Percentiles rank a stretch among this genome's conserved stretches.
Evolutionary conservation across 2,888 invertebrate genomes (phyloP).

Genomic region (Alcis repandata): DNA sequence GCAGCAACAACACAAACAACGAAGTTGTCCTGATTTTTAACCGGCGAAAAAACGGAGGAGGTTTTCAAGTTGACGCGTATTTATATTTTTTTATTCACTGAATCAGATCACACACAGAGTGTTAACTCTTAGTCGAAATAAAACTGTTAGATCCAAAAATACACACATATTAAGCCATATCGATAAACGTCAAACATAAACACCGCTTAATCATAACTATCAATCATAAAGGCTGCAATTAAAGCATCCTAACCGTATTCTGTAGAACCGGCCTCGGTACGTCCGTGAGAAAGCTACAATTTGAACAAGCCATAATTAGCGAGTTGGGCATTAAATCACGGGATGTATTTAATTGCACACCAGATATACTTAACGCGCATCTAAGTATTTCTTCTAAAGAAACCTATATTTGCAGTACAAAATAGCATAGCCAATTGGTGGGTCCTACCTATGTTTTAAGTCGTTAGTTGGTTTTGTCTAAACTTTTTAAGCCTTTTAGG

Average conservation of each 20-base stretch:
- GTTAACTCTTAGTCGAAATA: neutral
- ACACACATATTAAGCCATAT: slow-evolving; percentile 31
- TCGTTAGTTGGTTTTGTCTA: too few species aligned
- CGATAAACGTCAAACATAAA: slow-evolving; percentile 31
- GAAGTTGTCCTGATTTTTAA: too few species aligned
- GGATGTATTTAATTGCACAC: slow-evolving; percentile 1
- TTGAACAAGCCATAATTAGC: slow-evolving; percentile 86
- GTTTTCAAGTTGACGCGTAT: too few species aligned
- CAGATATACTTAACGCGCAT: neutral
- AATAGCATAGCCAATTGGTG: too few species aligned
- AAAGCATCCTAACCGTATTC: slow-evolving; percentile 31
- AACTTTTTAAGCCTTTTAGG: too few species aligned
- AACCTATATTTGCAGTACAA: neutral
- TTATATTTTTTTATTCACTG: too few species aligned
- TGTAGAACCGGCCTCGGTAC: slow-evolving; percentile 55
- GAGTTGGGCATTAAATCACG: slow-evolving; percentile 82
- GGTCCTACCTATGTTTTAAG: neutral
- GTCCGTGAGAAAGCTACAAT: slow-evolving; percentile 84
- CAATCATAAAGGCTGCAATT: slow-evolving; percentile 28
- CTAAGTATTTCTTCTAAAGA: neutral
- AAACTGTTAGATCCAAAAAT: neutral
- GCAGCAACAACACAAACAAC: too few species aligned
- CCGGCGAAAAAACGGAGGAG: too few species aligned
- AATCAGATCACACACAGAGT: too few species aligned
- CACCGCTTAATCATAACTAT: slow-evolving; percentile 26